Evolutionary conservation across 2,797 vertebrate genomes (phyloP), one percentile per base, ranked within the genome.

Genomic region (Melanotaenia pygmaea): DNA sequence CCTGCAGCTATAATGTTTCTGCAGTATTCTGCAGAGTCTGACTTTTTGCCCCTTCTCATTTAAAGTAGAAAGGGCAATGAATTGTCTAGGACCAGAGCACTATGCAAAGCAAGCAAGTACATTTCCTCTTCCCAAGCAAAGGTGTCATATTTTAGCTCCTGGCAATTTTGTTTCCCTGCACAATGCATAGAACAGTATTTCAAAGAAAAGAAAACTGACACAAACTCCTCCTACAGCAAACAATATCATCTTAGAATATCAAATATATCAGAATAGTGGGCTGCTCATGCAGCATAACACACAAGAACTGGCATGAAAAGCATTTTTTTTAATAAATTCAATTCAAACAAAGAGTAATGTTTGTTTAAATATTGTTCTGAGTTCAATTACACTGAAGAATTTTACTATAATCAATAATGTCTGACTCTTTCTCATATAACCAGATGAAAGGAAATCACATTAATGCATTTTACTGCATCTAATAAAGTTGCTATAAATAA

Each of bases 61-160:
- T 61, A 53, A 71, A 74, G 62, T 18, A 47, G 22, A 74, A 10
- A 32, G 22, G 26, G 51, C 34, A 26, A 54, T 43, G 30, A 53
- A 70, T 40, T 4, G 2, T 74, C 35, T 65, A 28, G 20, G 18
- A 84, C 40, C 26, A 74, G 14, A 63, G 51, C 57, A 71, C 45
- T 47, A 50, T 59, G 24, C 77, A 71, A 83, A 76, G 69, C 61
- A 35, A 75, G 57, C 53, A 64, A 60, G 63, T 53, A 50, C 12
- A 28, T 65, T 75, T 67, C 64, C 38, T 57, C 56, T 62, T 59
- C 59, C 51, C 6, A 51, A 57, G 54, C 65, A 32, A 35, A 69
- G 14, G 67, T 82, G 45, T 80, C 62, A 65, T 81, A 79, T 77
- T 81, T 72, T 74, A 76, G 70, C 72, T 76, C 5, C 62, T 43